These are phyloP conservation scores for Megamerina dolium DNA, from an alignment of 2,888 invertebrate genomes.

Conservation along the genomic window DNA sequence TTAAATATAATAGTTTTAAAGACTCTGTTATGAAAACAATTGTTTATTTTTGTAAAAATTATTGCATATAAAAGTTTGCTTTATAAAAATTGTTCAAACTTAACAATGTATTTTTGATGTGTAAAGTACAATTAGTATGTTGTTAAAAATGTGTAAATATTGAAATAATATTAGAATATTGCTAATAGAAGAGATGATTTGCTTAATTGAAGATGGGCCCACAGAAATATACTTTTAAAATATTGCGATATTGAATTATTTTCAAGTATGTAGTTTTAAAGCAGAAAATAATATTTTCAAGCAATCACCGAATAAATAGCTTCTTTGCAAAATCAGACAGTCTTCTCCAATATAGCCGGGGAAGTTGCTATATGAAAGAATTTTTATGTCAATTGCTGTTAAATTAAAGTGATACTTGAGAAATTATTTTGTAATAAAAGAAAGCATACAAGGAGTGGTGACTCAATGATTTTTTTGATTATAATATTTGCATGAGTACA, in stretches of 20 bases:
- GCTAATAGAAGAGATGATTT: constrained; percentile 37
- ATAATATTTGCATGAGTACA: constrained; percentile 7
- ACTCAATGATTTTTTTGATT: not conserved
- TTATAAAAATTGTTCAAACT: constrained; percentile 31
- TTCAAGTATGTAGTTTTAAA: no score
- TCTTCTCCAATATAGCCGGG: constrained; percentile 47
- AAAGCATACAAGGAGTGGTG: not conserved
- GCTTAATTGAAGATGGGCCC: no score
- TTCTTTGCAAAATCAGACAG: constrained; percentile 20
- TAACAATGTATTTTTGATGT: constrained; percentile 21
- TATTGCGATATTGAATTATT: no score
- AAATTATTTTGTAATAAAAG: not conserved
- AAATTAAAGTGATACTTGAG: no score
- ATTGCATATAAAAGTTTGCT: constrained; percentile 21
- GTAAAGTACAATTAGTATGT: no score
- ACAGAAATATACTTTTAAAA: no score
- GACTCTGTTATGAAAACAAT: constrained; percentile 31
- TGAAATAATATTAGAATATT: constrained; percentile 21
- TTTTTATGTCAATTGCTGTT: no score
- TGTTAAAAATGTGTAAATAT: not conserved
- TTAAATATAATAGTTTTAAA: constrained; percentile 24
- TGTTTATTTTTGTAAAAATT: constrained; percentile 29
- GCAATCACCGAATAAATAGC: not conserved
- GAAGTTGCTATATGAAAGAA: constrained; percentile 48
- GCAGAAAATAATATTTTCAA: no score